Conservation (phyloP, 2,888 invertebrate genomes). For the Opisthograptis luteolata region DNA sequence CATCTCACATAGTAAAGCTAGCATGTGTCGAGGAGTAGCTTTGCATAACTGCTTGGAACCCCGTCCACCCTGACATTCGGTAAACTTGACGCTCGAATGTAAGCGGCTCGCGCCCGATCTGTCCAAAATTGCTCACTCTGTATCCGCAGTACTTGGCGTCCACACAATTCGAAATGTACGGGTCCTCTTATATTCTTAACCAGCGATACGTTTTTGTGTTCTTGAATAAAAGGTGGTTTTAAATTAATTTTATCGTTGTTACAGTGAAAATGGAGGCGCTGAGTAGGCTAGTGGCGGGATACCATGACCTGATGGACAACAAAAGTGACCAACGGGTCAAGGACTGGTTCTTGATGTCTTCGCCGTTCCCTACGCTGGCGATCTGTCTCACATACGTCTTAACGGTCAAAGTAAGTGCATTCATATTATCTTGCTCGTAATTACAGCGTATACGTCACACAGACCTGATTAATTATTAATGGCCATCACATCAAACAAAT, state of each 20-base stretch:
- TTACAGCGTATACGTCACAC: conserved; percentile 31
- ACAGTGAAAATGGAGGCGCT: conserved; percentile 86
- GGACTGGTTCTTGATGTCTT: conserved; percentile 92
- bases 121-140: conserved; percentile 45
- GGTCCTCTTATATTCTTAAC: conserved; percentile 4
- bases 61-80: conserved; percentile 71
- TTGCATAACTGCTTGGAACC: conserved; percentile 40
- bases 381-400: conserved; percentile 91
- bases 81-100: conserved; percentile 50
- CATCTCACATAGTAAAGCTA: conserved; percentile 21
- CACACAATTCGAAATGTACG: conserved; percentile 29
- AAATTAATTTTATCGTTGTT: conserved; percentile 53
- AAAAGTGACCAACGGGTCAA: conserved; percentile 92
- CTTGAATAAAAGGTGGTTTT: neutral
- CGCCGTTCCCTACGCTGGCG: conserved; percentile 90
- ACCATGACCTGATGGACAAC: conserved; percentile 92
- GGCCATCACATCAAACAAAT: conserved; percentile 38
- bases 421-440: neutral
- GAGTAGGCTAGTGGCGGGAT: conserved; percentile 85
- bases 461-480: conserved; percentile 39
- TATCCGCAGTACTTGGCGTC: conserved; percentile 38
- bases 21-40: conserved; percentile 24
- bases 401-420: conserved; percentile 86
- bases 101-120: conserved; percentile 37
- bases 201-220: conserved; percentile 1